Evolutionary conservation across 2,797 vertebrate species (phyloP).

Genomic region (Borostomias antarcticus): DNA sequence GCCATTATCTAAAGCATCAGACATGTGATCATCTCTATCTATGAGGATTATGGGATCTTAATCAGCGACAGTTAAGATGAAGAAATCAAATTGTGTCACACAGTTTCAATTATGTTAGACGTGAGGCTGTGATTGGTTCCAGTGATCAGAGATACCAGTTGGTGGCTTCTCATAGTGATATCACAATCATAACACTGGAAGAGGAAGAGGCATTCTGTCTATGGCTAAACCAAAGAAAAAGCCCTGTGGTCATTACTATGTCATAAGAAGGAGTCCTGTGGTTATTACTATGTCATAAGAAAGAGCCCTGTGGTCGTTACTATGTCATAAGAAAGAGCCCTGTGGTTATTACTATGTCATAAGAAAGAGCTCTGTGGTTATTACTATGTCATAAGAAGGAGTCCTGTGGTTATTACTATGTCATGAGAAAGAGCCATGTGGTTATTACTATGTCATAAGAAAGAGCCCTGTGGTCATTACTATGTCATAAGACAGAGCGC

Average conservation of each 20-base stretch:
- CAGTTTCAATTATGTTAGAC: slow-evolving; percentile 63
- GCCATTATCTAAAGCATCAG: slow-evolving; percentile 52
- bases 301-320: too few species aligned
- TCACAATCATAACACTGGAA: slow-evolving; percentile 26
- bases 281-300: too few species aligned
- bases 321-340: too few species aligned
- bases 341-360: too few species aligned
- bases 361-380: too few species aligned
- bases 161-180: slow-evolving; percentile 50
- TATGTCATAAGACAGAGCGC: too few species aligned
- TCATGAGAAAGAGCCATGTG: too few species aligned
- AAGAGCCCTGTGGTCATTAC: too few species aligned
- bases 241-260: neutral
- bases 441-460: too few species aligned
- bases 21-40: slow-evolving; percentile 52
- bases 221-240: neutral
- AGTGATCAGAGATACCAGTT: slow-evolving; percentile 33
- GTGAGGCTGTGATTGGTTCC: slow-evolving; percentile 26
- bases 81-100: slow-evolving; percentile 56
- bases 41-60: slow-evolving; percentile 49
- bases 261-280: neutral
- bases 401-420: too few species aligned
- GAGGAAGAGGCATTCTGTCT: neutral
- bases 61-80: slow-evolving; percentile 64
- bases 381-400: too few species aligned